These are phyloP conservation scores for Gambelia wislizenii DNA, from an alignment of 2,797 vertebrate genomes.

Conservation along the genomic window DNA sequence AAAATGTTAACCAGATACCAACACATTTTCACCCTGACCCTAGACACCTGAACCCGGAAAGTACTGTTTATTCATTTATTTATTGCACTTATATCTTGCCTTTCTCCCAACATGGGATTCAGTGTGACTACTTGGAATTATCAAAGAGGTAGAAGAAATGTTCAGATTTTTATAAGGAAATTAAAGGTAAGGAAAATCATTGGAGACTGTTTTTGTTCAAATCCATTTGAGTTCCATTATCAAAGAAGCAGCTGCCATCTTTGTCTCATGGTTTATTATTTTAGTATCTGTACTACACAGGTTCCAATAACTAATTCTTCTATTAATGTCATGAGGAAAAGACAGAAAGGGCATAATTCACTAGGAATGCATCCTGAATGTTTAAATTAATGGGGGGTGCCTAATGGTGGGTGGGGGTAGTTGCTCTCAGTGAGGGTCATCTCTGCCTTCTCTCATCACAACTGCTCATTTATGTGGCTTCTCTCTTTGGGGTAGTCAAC, in stretches of 20 bases:
- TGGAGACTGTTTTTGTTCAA: not conserved
- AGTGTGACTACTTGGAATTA: too few species aligned
- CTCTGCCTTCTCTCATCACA: not conserved
- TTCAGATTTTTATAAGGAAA: not conserved
- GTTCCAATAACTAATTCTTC: not conserved
- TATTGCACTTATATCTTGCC: too few species aligned
- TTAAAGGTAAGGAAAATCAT: not conserved
- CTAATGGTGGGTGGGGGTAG: not conserved
- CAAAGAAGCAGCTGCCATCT: not conserved
- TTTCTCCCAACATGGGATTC: too few species aligned
- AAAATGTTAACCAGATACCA: not conserved
- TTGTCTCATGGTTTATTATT: not conserved
- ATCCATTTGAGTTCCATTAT: not conserved
- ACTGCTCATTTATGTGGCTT: not conserved
- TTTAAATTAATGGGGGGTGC: not conserved
- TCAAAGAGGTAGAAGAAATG: not conserved
- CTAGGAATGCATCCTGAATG: not conserved
- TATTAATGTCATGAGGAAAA: not conserved
- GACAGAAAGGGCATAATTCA: not conserved
- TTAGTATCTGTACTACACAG: not conserved
- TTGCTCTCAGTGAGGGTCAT: not conserved
- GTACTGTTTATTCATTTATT: not conserved
- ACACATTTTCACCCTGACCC: not conserved
- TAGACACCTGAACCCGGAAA: not conserved
- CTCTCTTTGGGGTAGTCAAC: too few species aligned